Conservation (phyloP, 1,140 invertebrate genomes). For the Platorchestia sp. region DNA sequence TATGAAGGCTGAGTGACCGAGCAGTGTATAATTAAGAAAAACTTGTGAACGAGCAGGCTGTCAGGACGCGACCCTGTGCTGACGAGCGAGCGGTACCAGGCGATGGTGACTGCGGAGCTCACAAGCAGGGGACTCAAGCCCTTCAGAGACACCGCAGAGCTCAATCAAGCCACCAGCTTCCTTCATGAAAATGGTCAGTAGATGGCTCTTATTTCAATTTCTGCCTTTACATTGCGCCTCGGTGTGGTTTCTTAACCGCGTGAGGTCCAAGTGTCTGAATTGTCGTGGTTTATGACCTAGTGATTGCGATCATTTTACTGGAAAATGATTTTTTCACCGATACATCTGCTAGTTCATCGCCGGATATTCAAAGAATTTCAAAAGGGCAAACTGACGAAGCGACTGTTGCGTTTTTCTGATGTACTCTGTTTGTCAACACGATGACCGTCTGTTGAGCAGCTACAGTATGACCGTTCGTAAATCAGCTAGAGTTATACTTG, state of each 20-base stretch:
- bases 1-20: too few relatives aligned
- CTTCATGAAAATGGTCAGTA: constrained; percentile 93
- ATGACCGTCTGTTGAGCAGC: too few relatives aligned
- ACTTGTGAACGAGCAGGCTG: neutral
- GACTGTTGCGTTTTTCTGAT: too few relatives aligned
- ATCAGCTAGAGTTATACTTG: too few relatives aligned
- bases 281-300: neutral
- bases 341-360: too few relatives aligned
- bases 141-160: constrained; percentile 89
- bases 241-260: neutral
- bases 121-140: constrained; percentile 77
- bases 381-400: too few relatives aligned
- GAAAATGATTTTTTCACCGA: too few relatives aligned
- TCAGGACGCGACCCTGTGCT: constrained; percentile 86
- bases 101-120: constrained; percentile 80
- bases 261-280: neutral
- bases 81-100: constrained; percentile 86
- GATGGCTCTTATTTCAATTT: neutral
- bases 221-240: neutral
- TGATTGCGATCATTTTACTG: too few relatives aligned
- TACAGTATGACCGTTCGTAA: too few relatives aligned
- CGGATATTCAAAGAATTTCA: too few relatives aligned
- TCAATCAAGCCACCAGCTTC: constrained; percentile 94
- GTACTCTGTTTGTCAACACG: too few relatives aligned
- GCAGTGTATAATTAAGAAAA: too few relatives aligned